Evolutionary conservation across 2,797 vertebrate genomes (phyloP), one percentile per base, ranked within the genome.

Genomic region (Siniperca undulata): DNA sequence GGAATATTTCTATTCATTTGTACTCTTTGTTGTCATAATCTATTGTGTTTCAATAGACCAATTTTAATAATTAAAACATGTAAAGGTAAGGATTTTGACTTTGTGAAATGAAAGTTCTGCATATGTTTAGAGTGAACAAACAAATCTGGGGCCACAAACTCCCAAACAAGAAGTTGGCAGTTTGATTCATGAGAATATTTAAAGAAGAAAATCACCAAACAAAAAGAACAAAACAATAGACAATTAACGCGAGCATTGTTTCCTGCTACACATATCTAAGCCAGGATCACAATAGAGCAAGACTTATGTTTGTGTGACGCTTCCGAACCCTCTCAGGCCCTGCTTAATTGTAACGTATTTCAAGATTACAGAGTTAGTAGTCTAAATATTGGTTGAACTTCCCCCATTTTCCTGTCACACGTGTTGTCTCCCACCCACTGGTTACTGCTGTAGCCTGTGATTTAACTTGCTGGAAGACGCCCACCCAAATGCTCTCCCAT

Each of bases 11-110:
- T 93, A 95, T 95, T 96, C 91, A 93, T 96, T 96, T 96, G 94
- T 96, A 96, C 92, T 94, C 95, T 94, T 95, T 94, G 94, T 95
- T 96, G 96, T 95, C 95, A 96, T 95, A 94, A 95, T 94, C 95
- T 95, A 96, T 96, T 96, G 94, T 96, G 95, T 96, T 95, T 95
- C 92, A 95, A 96, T 96, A 96, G 95, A 95, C 85, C 91, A 90
- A 94, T 96, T 96, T 96, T 95, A 95, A 96, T 96, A 95, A 96
- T 96, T 96, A 96, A 96, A 96, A 92, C 84, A 93, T 91, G 92
- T 95, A 93, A 95, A 94, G 89, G 87, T 91, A 84, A 77, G 55
- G 70, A 73, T 74, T 87, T 88, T 62, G 82, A 87, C 66, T 83
- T 24, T 19, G 68, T 84, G 66, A 77, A 61, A 6, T 71, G 40